A percentile compares a stretch with the other conserved stretches of the same genome.
Conservation (phyloP, 2,797 vertebrate species). For the Mus caroli region DNA sequence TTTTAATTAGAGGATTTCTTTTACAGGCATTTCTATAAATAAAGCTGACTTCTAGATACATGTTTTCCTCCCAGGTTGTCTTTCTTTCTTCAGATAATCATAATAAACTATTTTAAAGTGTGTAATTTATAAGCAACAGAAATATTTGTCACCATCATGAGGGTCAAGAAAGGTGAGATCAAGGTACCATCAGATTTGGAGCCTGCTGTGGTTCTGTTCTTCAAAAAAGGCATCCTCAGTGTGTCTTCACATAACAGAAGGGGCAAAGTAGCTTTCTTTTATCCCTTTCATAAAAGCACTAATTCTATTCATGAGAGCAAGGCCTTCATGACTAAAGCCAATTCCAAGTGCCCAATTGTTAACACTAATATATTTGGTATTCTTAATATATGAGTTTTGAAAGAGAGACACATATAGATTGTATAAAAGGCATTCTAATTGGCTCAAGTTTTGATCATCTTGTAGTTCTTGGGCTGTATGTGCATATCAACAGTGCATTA, state of each 20-base stretch:
- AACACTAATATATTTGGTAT: background rate
- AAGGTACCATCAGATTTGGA: background rate
- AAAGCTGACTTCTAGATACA: constrained; percentile 45
- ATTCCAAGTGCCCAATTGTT: background rate
- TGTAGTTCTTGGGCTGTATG: background rate
- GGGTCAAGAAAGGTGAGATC: background rate
- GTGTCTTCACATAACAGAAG: background rate
- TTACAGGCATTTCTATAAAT: constrained; percentile 47
- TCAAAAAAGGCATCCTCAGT: background rate
- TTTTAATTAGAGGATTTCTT: constrained; percentile 44
- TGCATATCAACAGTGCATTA: background rate
- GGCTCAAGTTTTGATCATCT: constrained; percentile 30
- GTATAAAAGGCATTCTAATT: background rate
- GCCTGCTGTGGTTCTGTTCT: background rate
- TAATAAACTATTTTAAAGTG: background rate
- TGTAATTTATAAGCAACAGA: constrained; percentile 9
- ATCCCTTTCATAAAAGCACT: background rate
- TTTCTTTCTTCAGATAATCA: background rate
- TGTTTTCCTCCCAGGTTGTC: background rate
- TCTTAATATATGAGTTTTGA: background rate
- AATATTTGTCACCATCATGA: background rate
- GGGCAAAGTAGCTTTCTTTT: background rate
- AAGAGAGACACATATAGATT: background rate
- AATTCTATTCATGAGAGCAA: background rate
- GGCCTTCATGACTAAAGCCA: background rate